Evolutionary conservation across 1,140 invertebrate species (phyloP).

Genomic region (Venustaconcha ellipsiformis): DNA sequence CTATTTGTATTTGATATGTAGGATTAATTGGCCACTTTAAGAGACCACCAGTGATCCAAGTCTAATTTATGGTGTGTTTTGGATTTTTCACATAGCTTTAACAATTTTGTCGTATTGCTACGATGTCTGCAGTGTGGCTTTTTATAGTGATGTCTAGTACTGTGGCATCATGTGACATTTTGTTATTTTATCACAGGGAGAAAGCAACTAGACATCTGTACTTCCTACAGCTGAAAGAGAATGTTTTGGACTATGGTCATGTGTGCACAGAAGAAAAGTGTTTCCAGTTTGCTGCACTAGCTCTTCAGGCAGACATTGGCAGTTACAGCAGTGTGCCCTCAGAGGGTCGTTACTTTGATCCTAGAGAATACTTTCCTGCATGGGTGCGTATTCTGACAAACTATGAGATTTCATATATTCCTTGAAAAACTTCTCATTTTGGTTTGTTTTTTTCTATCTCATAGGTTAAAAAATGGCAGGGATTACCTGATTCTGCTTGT

Average conservation of each 20-base stretch:
- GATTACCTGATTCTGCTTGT: too few species aligned
- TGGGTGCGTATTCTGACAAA: conserved; percentile 67
- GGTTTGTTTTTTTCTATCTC: too few species aligned
- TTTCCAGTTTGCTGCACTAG: conserved; percentile 85
- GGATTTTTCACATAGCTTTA: too few species aligned
- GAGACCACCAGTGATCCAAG: too few species aligned
- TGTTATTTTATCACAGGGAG: conserved; percentile 75
- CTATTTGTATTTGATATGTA: too few species aligned
- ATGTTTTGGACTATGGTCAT: conserved; percentile 76
- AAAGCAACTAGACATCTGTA: conserved; percentile 91
- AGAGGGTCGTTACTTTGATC: conserved; percentile 73
- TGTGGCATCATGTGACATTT: not conserved
- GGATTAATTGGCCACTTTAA: too few species aligned
- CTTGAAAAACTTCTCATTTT: too few species aligned
- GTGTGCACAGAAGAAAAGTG: conserved; percentile 76
- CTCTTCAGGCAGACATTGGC: conserved; percentile 91
- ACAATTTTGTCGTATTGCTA: too few species aligned
- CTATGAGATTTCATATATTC: too few species aligned
- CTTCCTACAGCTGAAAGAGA: conserved; percentile 92
- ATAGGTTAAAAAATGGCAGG: too few species aligned
- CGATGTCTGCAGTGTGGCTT: too few species aligned
- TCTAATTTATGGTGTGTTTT: too few species aligned
- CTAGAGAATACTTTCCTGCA: conserved; percentile 82
- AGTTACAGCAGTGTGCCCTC: conserved; percentile 73
- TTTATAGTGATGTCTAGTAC: not conserved